phyloP scores from a whole-genome alignment of 2,888 invertebrate genomes.

The Coecobrya sp. region DNA sequence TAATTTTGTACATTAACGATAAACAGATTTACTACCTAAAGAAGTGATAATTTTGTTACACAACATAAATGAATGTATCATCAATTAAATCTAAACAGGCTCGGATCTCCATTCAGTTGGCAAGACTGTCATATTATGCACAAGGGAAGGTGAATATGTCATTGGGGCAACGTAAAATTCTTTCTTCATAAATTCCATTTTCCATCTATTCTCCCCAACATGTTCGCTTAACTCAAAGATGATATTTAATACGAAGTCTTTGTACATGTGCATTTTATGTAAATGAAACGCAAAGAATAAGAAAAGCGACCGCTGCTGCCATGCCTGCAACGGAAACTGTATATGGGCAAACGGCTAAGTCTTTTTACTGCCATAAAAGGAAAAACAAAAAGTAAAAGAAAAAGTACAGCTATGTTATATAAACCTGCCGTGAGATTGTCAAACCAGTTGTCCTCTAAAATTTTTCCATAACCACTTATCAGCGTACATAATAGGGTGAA shows the following conservation, averaged over 20 bases:
- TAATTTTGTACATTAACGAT: conserved; percentile 16
- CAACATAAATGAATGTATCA: background rate
- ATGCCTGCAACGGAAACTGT: background rate
- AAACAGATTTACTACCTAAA: background rate
- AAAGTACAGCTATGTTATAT: conserved; percentile 28
- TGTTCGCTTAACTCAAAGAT: background rate
- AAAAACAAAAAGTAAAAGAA: conserved; percentile 2
- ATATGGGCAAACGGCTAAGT: background rate
- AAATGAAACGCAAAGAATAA: background rate
- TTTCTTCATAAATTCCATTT: background rate
- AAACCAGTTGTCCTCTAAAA: conserved; percentile 58
- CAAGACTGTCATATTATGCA: background rate
- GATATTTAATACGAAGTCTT: background rate
- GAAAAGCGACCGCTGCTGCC: background rate
- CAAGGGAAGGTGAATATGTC: background rate
- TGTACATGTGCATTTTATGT: background rate
- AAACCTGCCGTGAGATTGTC: conserved; percentile 34
- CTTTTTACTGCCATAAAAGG: conserved; percentile 73
- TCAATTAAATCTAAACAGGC: background rate
- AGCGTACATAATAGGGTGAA: background rate
- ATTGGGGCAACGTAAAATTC: conserved; percentile 22
- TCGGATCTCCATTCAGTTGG: background rate
- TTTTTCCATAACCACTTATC: conserved; percentile 49
- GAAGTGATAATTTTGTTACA: conserved; percentile 7
- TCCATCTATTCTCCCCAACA: background rate